These are phyloP conservation scores for Zalophus californianus DNA, from an alignment of 2,797 vertebrate species.

Conservation along the genomic window DNA sequence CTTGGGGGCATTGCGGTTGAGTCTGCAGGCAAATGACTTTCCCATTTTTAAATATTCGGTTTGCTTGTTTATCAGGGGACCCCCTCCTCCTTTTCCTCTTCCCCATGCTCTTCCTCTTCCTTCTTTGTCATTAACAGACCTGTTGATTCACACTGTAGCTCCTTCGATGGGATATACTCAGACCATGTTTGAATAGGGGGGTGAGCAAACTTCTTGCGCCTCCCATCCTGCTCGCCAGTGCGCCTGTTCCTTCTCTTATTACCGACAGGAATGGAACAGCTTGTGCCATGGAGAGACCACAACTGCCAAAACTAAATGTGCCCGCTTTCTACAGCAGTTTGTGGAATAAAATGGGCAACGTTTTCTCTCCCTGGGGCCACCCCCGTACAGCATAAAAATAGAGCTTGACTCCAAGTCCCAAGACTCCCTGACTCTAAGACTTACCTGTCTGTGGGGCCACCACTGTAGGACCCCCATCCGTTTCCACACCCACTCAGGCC, in stretches of 20 bases:
- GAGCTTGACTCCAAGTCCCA: neutral
- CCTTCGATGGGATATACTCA: neutral
- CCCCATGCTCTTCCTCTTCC: neutral
- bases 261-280: neutral
- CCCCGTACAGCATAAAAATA: neutral
- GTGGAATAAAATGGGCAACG: neutral
- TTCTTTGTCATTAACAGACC: neutral
- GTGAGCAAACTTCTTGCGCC: neutral
- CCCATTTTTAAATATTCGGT: neutral
- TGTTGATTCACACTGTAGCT: neutral
- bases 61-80: no score
- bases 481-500: fast-evolving
- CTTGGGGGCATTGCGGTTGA: no score
- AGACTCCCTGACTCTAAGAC: neutral
- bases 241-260: neutral
- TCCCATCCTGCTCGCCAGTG: neutral
- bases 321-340: neutral
- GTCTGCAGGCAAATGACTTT: neutral
- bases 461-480: fast-evolving
- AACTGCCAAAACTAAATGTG: neutral
- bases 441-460: neutral
- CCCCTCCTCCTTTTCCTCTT: neutral
- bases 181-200: neutral
- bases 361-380: neutral
- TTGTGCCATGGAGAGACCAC: neutral